Conservation (phyloP, 2,888 invertebrate species). For the Matsumyia berberina region DNA sequence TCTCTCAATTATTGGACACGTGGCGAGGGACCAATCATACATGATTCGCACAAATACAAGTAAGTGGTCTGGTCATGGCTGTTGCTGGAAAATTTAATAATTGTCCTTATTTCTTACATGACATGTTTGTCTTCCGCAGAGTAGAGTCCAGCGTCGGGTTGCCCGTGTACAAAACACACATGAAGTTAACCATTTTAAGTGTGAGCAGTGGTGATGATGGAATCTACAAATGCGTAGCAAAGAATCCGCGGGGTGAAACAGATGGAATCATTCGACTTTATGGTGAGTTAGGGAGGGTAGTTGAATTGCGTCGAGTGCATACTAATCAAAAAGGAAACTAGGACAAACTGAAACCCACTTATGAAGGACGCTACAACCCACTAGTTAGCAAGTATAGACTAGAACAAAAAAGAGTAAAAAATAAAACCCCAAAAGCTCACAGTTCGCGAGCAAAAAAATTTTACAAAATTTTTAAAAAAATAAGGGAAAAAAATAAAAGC, state of each 20-base stretch:
- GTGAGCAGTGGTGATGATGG: constrained; percentile 93
- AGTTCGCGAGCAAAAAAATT: no score
- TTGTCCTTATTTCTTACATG: constrained; percentile 23
- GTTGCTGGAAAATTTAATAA: constrained; percentile 48
- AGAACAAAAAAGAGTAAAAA: no score
- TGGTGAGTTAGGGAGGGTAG: constrained; percentile 87
- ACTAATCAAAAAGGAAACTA: no score
- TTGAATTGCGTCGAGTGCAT: no score
- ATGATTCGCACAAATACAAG: constrained; percentile 92
- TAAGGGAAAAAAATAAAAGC: no score
- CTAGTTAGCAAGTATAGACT: no score
- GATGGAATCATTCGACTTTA: constrained; percentile 95
- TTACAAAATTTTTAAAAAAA: no score
- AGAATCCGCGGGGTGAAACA: constrained; percentile 95
- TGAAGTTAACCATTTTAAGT: constrained; percentile 92
- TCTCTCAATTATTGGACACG: constrained; percentile 96
- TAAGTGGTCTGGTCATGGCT: constrained; percentile 81
- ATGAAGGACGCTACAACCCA: no score
- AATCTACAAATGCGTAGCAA: constrained; percentile 92
- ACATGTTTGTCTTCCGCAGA: constrained; percentile 77
- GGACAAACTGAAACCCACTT: no score
- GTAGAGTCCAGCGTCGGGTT: constrained; percentile 88
- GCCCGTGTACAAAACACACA: constrained; percentile 93
- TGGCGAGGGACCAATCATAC: constrained; percentile 94
- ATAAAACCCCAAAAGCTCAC: no score